phyloP scores from a whole-genome alignment of 2,797 vertebrate genomes.

The Xiphorhynchus erythropygius region DNA sequence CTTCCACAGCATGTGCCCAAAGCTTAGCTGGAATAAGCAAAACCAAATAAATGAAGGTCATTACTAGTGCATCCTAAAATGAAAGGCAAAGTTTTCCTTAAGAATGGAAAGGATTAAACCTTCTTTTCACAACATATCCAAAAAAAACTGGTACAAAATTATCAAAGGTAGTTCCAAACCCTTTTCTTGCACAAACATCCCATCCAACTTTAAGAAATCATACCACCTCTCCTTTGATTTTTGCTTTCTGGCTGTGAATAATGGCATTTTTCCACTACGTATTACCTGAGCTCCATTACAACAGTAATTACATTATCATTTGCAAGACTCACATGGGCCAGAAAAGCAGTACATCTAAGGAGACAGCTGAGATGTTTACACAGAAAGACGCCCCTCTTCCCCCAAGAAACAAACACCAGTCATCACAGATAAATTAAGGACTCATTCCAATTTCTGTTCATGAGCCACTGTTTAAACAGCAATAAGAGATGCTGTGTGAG shows the following conservation, averaged over 20 bases:
- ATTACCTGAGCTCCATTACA: background rate
- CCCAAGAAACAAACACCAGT: background rate
- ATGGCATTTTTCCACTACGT: background rate
- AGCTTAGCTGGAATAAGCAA: background rate
- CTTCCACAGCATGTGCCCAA: background rate
- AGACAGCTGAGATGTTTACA: background rate
- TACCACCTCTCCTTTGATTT: background rate
- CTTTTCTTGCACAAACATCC: background rate
- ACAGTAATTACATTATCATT: background rate
- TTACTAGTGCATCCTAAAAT: background rate
- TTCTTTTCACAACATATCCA: background rate
- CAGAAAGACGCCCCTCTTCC: background rate
- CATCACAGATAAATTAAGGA: background rate
- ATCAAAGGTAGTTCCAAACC: background rate
- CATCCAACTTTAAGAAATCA: background rate
- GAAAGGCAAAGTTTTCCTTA: background rate
- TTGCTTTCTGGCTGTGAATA: background rate
- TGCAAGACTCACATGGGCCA: background rate
- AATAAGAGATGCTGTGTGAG: background rate
- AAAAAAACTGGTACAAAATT: background rate
- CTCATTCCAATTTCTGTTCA: background rate
- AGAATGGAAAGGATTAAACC: background rate
- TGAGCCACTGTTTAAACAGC: background rate
- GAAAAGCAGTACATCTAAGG: background rate
- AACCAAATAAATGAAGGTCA: background rate